Percentiles rank a stretch among this genome's conserved stretches.
phyloP scores from a whole-genome alignment of 2,888 invertebrate species.

The Drosophila kanekoi region DNA sequence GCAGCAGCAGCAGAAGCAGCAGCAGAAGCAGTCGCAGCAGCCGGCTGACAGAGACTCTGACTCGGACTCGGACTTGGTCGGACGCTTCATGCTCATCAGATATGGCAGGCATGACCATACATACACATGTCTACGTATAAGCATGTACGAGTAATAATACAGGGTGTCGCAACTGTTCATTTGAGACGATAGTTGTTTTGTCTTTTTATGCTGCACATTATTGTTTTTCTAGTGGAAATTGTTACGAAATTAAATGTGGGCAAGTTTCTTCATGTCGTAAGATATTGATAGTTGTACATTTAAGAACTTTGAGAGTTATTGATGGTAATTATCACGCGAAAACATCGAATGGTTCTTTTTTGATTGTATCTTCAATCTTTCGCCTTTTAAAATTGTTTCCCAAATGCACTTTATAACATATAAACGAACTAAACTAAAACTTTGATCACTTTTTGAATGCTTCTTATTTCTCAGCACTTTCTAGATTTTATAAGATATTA shows the following conservation, averaged over 20 bases:
- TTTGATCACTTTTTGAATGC: neutral
- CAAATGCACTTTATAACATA: neutral
- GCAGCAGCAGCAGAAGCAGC: slow-evolving; percentile 7
- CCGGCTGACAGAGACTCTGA: slow-evolving; percentile 45
- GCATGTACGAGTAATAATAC: slow-evolving; percentile 37
- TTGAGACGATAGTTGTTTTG: neutral
- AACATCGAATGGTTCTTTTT: too few species aligned
- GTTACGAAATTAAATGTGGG: neutral
- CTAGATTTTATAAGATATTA: neutral
- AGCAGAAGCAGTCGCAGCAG: slow-evolving; percentile 16
- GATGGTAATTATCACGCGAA: too few species aligned
- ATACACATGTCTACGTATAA: slow-evolving; percentile 17
- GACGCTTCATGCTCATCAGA: slow-evolving; percentile 75
- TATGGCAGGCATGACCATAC: slow-evolving; percentile 64
- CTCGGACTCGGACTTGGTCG: slow-evolving; percentile 24
- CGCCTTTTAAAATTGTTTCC: too few species aligned
- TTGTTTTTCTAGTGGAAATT: neutral
- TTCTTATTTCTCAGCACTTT: neutral
- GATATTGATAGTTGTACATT: neutral
- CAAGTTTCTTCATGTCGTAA: too few species aligned
- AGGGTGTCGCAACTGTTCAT: slow-evolving; percentile 51
- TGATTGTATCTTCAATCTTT: too few species aligned
- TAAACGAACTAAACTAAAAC: too few species aligned
- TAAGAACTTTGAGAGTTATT: too few species aligned
- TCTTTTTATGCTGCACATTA: slow-evolving; percentile 15